Conservation (phyloP, 2,888 invertebrate species). For the Rhynchonema sp. region DNA sequence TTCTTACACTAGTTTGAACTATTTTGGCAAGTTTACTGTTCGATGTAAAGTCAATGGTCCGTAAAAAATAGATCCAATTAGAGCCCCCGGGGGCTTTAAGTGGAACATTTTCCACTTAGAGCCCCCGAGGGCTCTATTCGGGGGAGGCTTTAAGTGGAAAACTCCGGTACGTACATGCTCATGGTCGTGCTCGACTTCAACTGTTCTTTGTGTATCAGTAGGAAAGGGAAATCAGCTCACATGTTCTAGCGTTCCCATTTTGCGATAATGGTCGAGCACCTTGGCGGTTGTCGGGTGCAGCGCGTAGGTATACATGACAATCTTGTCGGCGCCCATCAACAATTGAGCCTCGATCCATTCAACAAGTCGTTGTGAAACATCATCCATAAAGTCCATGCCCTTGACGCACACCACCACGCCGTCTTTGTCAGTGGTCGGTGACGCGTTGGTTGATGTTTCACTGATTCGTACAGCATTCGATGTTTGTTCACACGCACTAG, state of each 20-base stretch:
- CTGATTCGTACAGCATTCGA: not conserved
- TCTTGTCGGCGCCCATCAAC: constrained; percentile 52
- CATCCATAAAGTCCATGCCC: constrained; percentile 68
- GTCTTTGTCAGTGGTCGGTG: constrained; percentile 24
- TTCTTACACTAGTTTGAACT: too few species aligned
- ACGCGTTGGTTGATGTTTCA: not conserved
- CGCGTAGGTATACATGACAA: constrained; percentile 51
- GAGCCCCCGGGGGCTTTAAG: too few species aligned
- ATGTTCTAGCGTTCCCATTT: constrained; percentile 34
- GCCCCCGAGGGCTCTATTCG: too few species aligned
- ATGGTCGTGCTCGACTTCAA: too few species aligned
- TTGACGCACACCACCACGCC: constrained; percentile 50
- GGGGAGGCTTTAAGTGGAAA: too few species aligned
- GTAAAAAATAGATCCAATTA: too few species aligned
- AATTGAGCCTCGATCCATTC: constrained; percentile 81
- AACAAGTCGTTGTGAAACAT: constrained; percentile 63
- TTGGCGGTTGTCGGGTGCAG: constrained; percentile 77
- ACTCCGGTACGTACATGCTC: too few species aligned
- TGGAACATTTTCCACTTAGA: too few species aligned
- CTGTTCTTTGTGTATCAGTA: too few species aligned
- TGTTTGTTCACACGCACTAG: not conserved
- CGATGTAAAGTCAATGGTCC: too few species aligned
- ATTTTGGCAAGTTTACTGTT: too few species aligned
- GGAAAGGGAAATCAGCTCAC: constrained; percentile 9
- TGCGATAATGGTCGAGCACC: constrained; percentile 43